A percentile compares a stretch with the other conserved stretches of the same genome.
These are phyloP conservation scores for Polymixis lichenea DNA, from an alignment of 2,888 invertebrate species.

Conservation along the genomic window DNA sequence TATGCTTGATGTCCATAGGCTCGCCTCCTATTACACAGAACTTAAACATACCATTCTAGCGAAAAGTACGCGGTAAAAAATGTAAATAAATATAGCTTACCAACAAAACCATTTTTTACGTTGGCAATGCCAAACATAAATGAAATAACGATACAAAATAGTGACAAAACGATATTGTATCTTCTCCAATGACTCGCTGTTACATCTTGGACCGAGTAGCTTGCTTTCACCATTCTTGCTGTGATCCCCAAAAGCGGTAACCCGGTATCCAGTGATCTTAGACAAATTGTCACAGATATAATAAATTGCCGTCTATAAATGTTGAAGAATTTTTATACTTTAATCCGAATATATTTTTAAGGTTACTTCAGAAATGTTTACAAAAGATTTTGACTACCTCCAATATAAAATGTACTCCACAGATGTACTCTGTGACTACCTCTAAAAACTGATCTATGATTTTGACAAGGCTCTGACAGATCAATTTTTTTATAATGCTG, in stretches of 20 bases:
- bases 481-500: neutral
- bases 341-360: neutral
- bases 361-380: neutral
- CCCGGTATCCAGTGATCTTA: neutral
- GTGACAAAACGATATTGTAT: slow-evolving; percentile 7
- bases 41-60: no score
- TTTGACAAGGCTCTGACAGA: slow-evolving; percentile 26
- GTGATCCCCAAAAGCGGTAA: neutral
- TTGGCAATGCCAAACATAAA: slow-evolving; percentile 24
- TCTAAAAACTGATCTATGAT: neutral
- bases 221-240: neutral
- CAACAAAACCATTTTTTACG: neutral
- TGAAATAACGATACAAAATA: slow-evolving; percentile 15
- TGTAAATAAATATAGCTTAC: neutral
- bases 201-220: neutral
- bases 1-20: no score
- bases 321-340: neutral
- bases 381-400: neutral
- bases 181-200: neutral
- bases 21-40: no score
- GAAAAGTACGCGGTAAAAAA: no score
- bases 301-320: no score
- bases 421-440: no score
- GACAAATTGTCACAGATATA: neutral
- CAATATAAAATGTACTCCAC: no score